Evolutionary conservation across 2,888 invertebrate species (phyloP).

Genomic region (Drosophila meridiana): DNA sequence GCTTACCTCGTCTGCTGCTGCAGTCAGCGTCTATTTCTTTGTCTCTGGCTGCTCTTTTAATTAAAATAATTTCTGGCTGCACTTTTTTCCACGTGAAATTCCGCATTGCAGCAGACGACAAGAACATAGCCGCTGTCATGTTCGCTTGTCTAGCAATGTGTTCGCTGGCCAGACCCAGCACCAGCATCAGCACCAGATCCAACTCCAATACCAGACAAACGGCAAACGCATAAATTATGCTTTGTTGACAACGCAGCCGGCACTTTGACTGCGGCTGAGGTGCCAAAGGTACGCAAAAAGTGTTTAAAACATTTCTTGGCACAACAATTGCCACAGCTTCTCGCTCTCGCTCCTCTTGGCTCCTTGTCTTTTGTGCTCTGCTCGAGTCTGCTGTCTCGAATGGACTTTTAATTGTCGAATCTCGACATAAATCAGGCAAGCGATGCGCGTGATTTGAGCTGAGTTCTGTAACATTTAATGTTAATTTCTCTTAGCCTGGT

Average conservation of each 20-base stretch:
- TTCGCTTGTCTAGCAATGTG: constrained; percentile 73
- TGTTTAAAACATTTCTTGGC: constrained; percentile 64
- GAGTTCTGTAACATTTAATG: constrained; percentile 67
- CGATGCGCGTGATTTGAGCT: constrained; percentile 62
- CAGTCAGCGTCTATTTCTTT: constrained; percentile 19
- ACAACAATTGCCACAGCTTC: constrained; percentile 23
- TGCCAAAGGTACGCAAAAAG: constrained; percentile 65
- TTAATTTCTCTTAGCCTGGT: constrained; percentile 58
- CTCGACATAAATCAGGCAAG: constrained; percentile 63
- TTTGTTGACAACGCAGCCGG: constrained; percentile 64
- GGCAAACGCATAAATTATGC: constrained; percentile 73
- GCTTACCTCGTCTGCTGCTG: constrained; percentile 51
- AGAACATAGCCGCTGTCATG: constrained; percentile 74
- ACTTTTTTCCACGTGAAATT: constrained; percentile 78
- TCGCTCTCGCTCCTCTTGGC: neutral
- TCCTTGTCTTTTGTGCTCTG: accelerated
- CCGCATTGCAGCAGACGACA: constrained; percentile 42
- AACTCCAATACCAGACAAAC: constrained; percentile 50
- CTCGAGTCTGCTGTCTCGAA: constrained; percentile 31
- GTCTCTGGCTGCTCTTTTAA: constrained; percentile 52
- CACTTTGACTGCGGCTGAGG: constrained; percentile 50
- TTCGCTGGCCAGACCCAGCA: constrained; percentile 44
- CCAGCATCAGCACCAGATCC: constrained; percentile 17
- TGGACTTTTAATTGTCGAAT: constrained; percentile 70
- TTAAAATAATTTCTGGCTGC: constrained; percentile 74